phyloP scores from a whole-genome alignment of 2,113 vertebrate genomes.

The Orthochromis indermauri region DNA sequence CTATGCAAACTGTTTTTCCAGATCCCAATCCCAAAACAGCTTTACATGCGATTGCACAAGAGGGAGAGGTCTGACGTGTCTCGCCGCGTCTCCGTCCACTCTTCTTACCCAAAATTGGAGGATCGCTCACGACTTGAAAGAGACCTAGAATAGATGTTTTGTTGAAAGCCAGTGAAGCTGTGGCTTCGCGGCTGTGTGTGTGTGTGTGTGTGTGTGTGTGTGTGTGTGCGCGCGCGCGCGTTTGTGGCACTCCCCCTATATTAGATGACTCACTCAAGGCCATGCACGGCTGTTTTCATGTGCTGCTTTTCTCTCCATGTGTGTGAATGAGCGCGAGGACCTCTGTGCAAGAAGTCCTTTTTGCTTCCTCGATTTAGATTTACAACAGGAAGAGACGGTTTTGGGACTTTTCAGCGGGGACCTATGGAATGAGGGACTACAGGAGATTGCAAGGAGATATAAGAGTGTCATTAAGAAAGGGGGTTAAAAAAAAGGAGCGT shows the following conservation, averaged over 20 bases:
- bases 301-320: slow-evolving; percentile 23
- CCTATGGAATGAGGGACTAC: background rate
- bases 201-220: background rate
- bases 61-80: slow-evolving; percentile 1
- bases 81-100: background rate
- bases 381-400: slow-evolving; percentile 55
- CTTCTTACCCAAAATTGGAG: slow-evolving; percentile 24
- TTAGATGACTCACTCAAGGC: slow-evolving; percentile 62
- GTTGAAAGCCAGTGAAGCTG: slow-evolving; percentile 27
- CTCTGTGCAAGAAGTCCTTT: background rate
- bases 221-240: background rate
- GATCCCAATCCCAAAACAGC: slow-evolving; percentile 36
- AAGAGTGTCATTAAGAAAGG: background rate
- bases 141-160: slow-evolving; percentile 52
- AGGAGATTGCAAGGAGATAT: slow-evolving; percentile 13
- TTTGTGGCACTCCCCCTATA: slow-evolving; percentile 9
- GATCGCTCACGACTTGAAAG: slow-evolving; percentile 22
- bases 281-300: slow-evolving; percentile 39
- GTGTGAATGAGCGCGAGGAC: background rate
- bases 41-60: slow-evolving; percentile 14
- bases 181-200: slow-evolving; percentile 26
- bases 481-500: background rate
- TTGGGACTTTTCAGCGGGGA: slow-evolving; percentile 27
- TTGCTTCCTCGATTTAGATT: slow-evolving; percentile 55
- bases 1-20: slow-evolving; percentile 34